phyloP scores from a whole-genome alignment of 2,888 invertebrate genomes.

The Nephrocerus scutellatus region DNA sequence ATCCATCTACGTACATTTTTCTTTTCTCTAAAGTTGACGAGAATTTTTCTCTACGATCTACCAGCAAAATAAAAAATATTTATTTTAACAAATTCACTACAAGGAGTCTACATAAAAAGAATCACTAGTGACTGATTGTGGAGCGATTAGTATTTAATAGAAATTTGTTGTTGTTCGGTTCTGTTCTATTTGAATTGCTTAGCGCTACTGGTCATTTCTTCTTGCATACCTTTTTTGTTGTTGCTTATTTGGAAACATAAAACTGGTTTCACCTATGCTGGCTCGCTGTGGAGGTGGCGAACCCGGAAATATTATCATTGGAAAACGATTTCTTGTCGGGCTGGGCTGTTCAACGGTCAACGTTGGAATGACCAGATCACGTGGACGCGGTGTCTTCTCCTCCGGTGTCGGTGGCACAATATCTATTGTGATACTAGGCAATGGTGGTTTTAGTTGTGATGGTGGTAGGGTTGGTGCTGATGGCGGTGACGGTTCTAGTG shows the following conservation, averaged over 20 bases:
- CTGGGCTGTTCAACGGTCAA: constrained; percentile 63
- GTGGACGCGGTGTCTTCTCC: constrained; percentile 41
- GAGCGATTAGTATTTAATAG: no score
- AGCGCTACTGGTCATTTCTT: no score
- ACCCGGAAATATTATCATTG: constrained; percentile 49
- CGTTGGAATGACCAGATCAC: constrained; percentile 56
- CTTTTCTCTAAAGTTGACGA: no score
- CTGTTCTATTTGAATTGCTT: no score
- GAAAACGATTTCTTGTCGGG: constrained; percentile 54
- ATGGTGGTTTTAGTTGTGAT: constrained; percentile 10
- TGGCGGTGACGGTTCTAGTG: constrained; percentile 16
- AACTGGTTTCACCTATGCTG: constrained; percentile 43
- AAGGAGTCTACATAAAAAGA: no score
- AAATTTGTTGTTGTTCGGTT: no score
- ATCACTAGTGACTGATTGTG: no score
- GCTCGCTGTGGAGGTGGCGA: constrained; percentile 54
- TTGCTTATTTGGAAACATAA: constrained; percentile 43
- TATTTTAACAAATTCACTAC: no score
- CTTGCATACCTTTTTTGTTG: constrained; percentile 49
- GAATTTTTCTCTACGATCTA: no score
- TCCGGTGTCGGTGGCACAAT: constrained; percentile 37
- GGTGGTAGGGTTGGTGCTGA: constrained; percentile 7
- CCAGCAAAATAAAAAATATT: no score
- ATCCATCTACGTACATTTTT: no score
- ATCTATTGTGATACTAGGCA: constrained; percentile 33